Evolutionary conservation across 2,888 invertebrate species (phyloP).

Genomic region (Sminthurides aquaticus): DNA sequence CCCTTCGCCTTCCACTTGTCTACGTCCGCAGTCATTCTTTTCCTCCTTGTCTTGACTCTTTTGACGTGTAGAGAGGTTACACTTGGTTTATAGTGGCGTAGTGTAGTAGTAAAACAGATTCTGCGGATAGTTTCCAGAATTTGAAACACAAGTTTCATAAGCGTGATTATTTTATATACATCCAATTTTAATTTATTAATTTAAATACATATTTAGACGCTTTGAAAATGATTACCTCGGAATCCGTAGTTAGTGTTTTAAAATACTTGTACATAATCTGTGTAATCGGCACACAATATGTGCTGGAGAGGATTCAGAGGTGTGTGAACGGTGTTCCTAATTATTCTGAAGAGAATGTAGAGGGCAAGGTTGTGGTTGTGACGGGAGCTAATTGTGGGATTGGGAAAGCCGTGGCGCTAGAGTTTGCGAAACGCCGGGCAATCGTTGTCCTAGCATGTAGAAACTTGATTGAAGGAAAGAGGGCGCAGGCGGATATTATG

Average conservation of each 20-base stretch:
- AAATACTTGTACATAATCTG: not conserved
- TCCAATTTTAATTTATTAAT: no score
- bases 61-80: no score
- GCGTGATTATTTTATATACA: no score
- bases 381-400: slow-evolving; percentile 20
- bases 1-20: no score
- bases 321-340: not conserved
- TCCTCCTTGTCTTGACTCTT: no score
- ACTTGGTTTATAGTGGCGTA: no score
- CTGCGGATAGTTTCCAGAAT: no score
- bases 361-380: slow-evolving; percentile 12
- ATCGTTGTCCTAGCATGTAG: slow-evolving; percentile 30
- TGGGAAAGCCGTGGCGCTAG: slow-evolving; percentile 23
- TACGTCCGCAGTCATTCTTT: no score
- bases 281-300: not conserved
- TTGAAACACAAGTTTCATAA: no score
- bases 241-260: not conserved
- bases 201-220: no score
- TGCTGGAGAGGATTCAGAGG: not conserved
- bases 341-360: not conserved
- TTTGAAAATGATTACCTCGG: not conserved
- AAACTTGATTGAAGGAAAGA: slow-evolving; percentile 23
- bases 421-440: slow-evolving; percentile 26
- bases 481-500: slow-evolving; percentile 28
- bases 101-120: no score